These are phyloP conservation scores for Pollenia angustigena DNA, from an alignment of 2,888 invertebrate genomes.

Conservation along the genomic window DNA sequence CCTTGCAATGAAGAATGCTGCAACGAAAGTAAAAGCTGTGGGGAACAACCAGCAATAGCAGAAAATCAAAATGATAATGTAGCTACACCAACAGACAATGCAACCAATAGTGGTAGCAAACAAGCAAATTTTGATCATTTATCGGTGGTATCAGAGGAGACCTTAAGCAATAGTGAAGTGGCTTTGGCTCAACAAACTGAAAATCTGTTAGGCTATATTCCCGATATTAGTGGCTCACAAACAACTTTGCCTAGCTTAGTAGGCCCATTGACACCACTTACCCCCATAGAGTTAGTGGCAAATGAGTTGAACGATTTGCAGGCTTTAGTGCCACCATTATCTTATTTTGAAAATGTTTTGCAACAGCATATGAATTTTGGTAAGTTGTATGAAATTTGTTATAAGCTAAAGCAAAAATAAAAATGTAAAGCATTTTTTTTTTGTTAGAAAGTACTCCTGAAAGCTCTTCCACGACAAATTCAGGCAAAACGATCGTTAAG, in stretches of 20 bases:
- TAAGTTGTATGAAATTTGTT: constrained; percentile 62
- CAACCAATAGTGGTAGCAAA: constrained; percentile 70
- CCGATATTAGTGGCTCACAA: constrained; percentile 78
- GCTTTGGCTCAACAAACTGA: constrained; percentile 75
- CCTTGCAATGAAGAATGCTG: constrained; percentile 81
- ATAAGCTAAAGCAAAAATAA: not conserved
- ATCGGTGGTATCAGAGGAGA: constrained; percentile 91
- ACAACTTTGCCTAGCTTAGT: constrained; percentile 78
- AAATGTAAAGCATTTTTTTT: not conserved
- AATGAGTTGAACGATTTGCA: constrained; percentile 82
- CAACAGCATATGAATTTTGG: constrained; percentile 81
- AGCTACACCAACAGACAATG: constrained; percentile 29
- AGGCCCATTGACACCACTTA: constrained; percentile 80
- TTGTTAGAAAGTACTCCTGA: constrained; percentile 78
- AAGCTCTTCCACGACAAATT: constrained; percentile 78
- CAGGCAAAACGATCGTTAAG: constrained; percentile 77
- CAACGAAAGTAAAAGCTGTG: constrained; percentile 73
- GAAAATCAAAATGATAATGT: constrained; percentile 2
- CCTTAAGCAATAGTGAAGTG: constrained; percentile 83
- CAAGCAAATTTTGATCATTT: constrained; percentile 87
- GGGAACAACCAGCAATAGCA: constrained; percentile 56
- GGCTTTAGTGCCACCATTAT: constrained; percentile 82
- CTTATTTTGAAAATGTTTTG: constrained; percentile 84
- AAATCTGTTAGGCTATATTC: constrained; percentile 76
- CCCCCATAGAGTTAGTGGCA: constrained; percentile 81